phyloP scores from a whole-genome alignment of 2,888 invertebrate species.

The Pterobdella sp. region DNA sequence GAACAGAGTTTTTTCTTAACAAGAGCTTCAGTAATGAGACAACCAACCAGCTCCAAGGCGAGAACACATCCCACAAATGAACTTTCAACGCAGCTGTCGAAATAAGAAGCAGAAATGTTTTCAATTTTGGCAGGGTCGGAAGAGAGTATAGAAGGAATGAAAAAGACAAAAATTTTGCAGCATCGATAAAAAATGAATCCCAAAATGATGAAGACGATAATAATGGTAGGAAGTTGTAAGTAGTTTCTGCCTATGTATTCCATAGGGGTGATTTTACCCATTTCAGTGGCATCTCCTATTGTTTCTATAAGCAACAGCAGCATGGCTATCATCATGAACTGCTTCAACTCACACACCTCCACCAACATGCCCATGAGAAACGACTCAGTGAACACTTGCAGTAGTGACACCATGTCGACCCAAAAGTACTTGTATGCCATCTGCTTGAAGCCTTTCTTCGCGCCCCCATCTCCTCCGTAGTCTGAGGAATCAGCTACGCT shows the following conservation, averaged over 20 bases:
- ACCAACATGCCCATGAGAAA: not conserved
- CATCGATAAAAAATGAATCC: not conserved
- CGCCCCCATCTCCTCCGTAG: too few relatives aligned
- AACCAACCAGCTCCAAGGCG: not conserved
- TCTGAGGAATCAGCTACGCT: not conserved
- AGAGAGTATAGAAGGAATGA: not conserved
- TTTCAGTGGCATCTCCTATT: not conserved
- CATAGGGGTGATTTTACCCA: not conserved
- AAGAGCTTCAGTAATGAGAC: not conserved
- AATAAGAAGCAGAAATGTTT: not conserved
- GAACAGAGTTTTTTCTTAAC: not conserved
- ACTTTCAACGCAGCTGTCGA: not conserved
- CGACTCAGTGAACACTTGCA: not conserved
- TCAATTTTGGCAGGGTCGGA: not conserved
- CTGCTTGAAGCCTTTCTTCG: not conserved
- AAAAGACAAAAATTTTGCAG: not conserved
- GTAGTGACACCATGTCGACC: not conserved
- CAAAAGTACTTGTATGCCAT: not conserved
- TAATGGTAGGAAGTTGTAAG: not conserved
- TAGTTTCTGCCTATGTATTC: not conserved
- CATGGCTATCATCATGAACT: not conserved
- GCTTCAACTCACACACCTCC: not conserved
- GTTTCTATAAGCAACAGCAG: not conserved
- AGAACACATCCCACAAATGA: not conserved
- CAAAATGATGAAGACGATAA: not conserved